Evolutionary conservation across 2,113 vertebrate species (phyloP).

Genomic region (Oreochromis tanganicae): DNA sequence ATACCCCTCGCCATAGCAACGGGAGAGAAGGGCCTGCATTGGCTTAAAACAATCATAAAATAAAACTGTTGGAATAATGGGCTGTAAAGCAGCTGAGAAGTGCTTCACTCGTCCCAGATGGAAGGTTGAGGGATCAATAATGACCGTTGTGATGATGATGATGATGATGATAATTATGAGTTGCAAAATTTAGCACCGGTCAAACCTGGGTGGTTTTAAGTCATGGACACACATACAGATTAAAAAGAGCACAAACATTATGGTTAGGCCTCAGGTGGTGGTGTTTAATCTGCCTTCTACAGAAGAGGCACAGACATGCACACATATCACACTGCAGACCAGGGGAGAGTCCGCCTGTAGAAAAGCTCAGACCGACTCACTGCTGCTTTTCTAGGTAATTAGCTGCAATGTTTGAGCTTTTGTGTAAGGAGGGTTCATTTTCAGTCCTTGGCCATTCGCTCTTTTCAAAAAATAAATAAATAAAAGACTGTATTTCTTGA

Average conservation of each 20-base stretch:
- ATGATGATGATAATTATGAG: background rate
- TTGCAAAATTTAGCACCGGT: background rate
- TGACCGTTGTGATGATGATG: background rate
- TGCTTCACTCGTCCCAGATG: background rate
- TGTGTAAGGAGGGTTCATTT: background rate
- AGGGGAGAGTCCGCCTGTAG: background rate
- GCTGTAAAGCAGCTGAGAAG: background rate
- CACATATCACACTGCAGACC: background rate
- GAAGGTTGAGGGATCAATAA: constrained; percentile 9
- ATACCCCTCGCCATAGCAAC: constrained; percentile 48
- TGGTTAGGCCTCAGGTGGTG: background rate
- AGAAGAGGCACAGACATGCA: background rate
- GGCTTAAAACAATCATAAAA: constrained; percentile 12
- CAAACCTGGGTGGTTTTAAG: background rate
- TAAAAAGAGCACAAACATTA: background rate
- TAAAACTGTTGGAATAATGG: background rate
- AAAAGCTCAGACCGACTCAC: background rate
- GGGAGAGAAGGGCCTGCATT: background rate
- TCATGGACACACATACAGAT: background rate
- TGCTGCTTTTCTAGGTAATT: background rate
- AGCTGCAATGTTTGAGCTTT: background rate
- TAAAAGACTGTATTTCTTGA: background rate
- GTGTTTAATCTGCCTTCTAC: background rate
- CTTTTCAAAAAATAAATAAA: background rate
- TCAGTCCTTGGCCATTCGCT: background rate